Evolutionary conservation across 2,113 vertebrate genomes (phyloP).

Genomic region (Nothobranchius kuhntae): DNA sequence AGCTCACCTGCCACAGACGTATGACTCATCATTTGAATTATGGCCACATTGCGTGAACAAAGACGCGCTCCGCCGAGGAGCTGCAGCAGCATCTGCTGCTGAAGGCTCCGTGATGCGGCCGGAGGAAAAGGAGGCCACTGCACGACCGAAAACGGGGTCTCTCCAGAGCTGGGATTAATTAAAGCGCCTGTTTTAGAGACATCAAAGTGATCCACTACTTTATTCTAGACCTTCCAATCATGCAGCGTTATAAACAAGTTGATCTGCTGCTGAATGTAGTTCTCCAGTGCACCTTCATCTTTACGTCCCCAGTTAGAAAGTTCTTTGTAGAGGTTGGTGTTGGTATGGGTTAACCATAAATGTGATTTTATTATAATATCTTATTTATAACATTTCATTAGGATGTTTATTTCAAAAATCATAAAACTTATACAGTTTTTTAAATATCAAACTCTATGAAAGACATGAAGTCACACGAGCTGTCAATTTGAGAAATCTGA

Average conservation of each 20-base stretch:
- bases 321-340: too few relatives aligned
- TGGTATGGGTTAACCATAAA: too few relatives aligned
- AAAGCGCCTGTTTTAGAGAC: slow-evolving; percentile 70
- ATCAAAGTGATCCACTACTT: background rate
- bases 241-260: background rate
- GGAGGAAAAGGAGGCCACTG: slow-evolving; percentile 71
- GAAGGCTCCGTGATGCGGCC: slow-evolving; percentile 25
- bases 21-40: slow-evolving; percentile 71
- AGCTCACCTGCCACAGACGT: slow-evolving; percentile 45
- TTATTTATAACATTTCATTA: too few relatives aligned
- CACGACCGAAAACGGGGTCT: slow-evolving; percentile 74
- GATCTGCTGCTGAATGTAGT: background rate
- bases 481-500: too few relatives aligned
- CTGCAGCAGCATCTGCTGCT: slow-evolving; percentile 5
- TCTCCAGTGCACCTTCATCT: background rate
- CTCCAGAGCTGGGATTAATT: slow-evolving; percentile 72
- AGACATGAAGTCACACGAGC: too few relatives aligned
- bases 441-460: too few relatives aligned
- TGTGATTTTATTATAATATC: too few relatives aligned
- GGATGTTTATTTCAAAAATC: too few relatives aligned
- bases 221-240: background rate
- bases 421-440: too few relatives aligned
- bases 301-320: background rate
- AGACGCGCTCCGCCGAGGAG: background rate
- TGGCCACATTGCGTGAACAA: slow-evolving; percentile 40